Evolutionary conservation across 2,113 vertebrate genomes (phyloP).

Genomic region (Trachemys scripta): DNA sequence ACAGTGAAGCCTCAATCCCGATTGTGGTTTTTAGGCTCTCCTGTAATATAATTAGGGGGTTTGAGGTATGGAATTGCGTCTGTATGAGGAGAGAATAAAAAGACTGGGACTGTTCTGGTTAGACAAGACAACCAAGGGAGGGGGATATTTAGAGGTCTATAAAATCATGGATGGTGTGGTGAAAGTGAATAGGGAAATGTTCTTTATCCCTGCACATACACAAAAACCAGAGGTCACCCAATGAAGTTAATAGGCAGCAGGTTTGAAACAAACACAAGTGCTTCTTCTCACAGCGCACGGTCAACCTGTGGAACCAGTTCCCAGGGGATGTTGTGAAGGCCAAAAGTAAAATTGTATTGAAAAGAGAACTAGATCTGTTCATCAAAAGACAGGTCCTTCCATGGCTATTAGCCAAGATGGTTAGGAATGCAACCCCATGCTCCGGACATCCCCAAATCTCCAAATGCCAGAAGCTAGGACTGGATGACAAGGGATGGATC

Average conservation of each 20-base stretch:
- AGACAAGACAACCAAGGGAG: neutral
- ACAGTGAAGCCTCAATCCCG: neutral
- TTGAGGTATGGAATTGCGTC: neutral
- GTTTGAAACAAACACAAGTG: neutral
- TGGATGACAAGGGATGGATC: neutral
- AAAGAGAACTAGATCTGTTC: neutral
- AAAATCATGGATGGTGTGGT: neutral
- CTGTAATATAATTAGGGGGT: no score
- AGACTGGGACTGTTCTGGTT: neutral
- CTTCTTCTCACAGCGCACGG: neutral
- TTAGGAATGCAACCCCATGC: neutral
- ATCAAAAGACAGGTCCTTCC: neutral
- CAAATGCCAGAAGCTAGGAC: accelerated
- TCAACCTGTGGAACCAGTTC: neutral
- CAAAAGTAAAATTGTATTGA: neutral
- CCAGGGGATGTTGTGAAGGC: neutral
- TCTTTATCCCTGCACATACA: neutral
- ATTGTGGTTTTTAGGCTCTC: neutral
- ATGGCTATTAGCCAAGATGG: neutral
- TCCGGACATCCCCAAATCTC: neutral
- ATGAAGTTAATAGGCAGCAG: neutral
- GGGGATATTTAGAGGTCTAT: neutral
- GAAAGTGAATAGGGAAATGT: neutral
- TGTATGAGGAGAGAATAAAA: neutral
- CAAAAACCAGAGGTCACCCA: neutral